Base-by-base conservation (phyloP, 2,797 vertebrate species). In the Hemitrygon akajei region DNA sequence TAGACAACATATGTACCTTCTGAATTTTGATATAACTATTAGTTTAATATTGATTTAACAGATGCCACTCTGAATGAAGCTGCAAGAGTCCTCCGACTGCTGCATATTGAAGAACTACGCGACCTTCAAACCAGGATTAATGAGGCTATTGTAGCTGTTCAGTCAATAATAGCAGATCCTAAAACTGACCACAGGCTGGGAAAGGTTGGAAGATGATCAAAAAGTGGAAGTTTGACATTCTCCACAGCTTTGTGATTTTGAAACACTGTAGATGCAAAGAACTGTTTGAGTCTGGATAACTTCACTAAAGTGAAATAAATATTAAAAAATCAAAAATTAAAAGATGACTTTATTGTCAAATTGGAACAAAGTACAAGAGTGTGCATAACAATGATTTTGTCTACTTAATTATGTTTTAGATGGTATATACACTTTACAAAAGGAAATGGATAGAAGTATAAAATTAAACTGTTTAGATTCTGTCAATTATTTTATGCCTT, bases 161-260 rank as follows among this genome's bases (percentile, higher is more conserved):
- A 99, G 96, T 98, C 98, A 30, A 98, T 99, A 94, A 99, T 99
- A 40, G 99, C 99, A 1, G 98, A 99, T 95, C 99, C 99, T 95
- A 99, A 98, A 96, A 99, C 99, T 30, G 99, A 99, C 96, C 97
- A 99, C 97, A 97, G 98, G 96, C 97, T 99, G 96, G 99, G 99
- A 1, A 99, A 99, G 95, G 99, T 99, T 0, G 99, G 99, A 95
- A 98, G 99, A 98, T 99, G 96, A 97, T 94, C 30, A 71, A 69
- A 60, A 91, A 40, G 1, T 77, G 34, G 56, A 89, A 75, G 16
- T 60, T 79, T 94, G 34, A 25, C n/a, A 47, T n/a, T 63, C 82
- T 87, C 37, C n/a, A 71, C 69, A 30, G 25, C 34, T 71, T 93
- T 84, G 77, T 58, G 10, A 71, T 93, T 87, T 69, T 69, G n/a